Evolutionary conservation across 2,797 vertebrate species (phyloP).

Genomic region (Sternotherus odoratus): DNA sequence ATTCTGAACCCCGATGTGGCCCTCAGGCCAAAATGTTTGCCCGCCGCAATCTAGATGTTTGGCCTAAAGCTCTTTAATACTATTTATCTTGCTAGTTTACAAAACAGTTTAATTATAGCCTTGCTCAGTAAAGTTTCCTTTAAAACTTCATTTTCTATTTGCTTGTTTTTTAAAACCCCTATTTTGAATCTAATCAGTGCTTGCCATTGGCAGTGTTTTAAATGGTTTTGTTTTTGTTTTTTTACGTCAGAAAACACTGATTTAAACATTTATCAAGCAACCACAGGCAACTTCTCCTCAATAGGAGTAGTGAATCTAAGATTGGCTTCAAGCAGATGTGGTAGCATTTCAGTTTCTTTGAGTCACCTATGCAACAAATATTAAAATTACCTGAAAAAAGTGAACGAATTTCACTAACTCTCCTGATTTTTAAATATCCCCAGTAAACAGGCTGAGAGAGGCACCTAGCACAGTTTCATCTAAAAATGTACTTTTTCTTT

Average conservation of each 20-base stretch:
- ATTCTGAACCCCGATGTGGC: too few relatives aligned
- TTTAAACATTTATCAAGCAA: background rate
- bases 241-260: accelerated
- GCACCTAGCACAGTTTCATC: background rate
- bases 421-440: background rate
- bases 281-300: background rate
- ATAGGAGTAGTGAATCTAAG: accelerated
- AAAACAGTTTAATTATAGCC: background rate
- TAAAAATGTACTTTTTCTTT: accelerated
- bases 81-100: background rate
- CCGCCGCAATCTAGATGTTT: background rate
- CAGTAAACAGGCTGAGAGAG: too few relatives aligned
- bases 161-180: background rate
- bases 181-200: background rate
- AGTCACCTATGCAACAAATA: accelerated
- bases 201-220: background rate
- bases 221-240: background rate
- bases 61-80: background rate
- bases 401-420: accelerated
- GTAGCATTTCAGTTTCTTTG: background rate
- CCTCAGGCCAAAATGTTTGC: too few relatives aligned
- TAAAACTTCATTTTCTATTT: background rate
- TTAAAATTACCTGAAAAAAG: background rate
- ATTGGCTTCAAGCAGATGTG: background rate
- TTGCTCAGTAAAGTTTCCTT: background rate